These are phyloP conservation scores for Catalaphyllia jardinei DNA, from an alignment of 64 coral and sea anemone species.

Conservation along the genomic window DNA sequence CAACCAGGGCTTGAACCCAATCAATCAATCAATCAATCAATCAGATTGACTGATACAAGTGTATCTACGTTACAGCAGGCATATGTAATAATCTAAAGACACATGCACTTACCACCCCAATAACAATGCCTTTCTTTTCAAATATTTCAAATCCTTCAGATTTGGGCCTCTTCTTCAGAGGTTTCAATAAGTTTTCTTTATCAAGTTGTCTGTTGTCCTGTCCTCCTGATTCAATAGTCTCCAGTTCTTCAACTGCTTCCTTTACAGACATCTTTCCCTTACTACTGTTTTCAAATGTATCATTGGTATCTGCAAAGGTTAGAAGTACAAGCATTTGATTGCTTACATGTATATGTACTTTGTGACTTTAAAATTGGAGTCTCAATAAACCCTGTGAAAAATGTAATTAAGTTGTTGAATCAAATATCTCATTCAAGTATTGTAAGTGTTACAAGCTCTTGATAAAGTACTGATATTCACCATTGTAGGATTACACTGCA, in stretches of 20 bases:
- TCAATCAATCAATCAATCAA: too few relatives aligned
- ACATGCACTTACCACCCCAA: slow-evolving; percentile 25
- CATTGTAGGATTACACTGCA: too few relatives aligned
- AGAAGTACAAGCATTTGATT: neutral
- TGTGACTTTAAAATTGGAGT: too few relatives aligned
- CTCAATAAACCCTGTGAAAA: too few relatives aligned
- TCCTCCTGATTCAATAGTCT: neutral
- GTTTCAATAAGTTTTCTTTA: neutral
- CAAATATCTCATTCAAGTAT: too few relatives aligned
- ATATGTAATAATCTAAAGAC: too few relatives aligned
- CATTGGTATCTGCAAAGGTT: neutral
- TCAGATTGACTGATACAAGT: too few relatives aligned
- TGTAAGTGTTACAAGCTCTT: too few relatives aligned
- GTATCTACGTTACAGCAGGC: too few relatives aligned
- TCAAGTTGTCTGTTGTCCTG: slow-evolving; percentile 7
- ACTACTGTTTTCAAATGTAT: neutral
- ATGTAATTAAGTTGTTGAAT: too few relatives aligned
- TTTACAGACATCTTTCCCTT: neutral
- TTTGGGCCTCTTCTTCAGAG: slow-evolving; percentile 34
- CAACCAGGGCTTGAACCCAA: too few relatives aligned
- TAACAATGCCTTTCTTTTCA: slow-evolving; percentile 19
- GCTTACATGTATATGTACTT: neutral
- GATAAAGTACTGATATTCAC: too few relatives aligned
- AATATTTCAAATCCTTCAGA: slow-evolving; percentile 27
- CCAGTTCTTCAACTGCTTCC: neutral